Evolutionary conservation across 2,113 vertebrate species (phyloP).

Genomic region (Callipepla squamata): DNA sequence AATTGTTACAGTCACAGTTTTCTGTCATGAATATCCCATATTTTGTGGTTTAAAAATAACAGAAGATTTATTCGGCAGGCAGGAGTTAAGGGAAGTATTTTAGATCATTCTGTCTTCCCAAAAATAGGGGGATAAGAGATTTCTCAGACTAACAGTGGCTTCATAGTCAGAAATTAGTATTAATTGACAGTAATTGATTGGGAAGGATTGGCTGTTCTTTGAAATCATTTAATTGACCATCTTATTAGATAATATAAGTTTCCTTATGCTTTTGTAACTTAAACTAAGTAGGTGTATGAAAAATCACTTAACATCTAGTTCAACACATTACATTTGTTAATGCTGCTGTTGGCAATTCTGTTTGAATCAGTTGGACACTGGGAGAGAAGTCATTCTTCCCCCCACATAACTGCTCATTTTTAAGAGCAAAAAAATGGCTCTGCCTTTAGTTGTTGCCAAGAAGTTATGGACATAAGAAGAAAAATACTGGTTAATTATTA

Average conservation of each 20-base stretch:
- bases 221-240: not conserved
- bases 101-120: not conserved
- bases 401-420: not conserved
- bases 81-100: not conserved
- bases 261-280: not conserved
- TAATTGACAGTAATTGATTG: not conserved
- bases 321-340: not conserved
- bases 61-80: not conserved
- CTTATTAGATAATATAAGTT: not conserved
- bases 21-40: not conserved
- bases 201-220: not conserved
- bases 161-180: not conserved
- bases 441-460: not conserved
- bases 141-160: not conserved
- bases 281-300: not conserved
- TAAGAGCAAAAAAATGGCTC: not conserved
- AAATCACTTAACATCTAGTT: slow-evolving; percentile 20
- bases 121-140: not conserved
- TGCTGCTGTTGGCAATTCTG: not conserved
- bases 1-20: not conserved
- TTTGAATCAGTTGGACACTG: not conserved
- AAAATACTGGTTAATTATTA: not conserved
- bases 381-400: not conserved
- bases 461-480: not conserved
- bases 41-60: not conserved